phyloP scores from a whole-genome alignment of 2,113 vertebrate genomes.

The Trichomycterus rosablanca region DNA sequence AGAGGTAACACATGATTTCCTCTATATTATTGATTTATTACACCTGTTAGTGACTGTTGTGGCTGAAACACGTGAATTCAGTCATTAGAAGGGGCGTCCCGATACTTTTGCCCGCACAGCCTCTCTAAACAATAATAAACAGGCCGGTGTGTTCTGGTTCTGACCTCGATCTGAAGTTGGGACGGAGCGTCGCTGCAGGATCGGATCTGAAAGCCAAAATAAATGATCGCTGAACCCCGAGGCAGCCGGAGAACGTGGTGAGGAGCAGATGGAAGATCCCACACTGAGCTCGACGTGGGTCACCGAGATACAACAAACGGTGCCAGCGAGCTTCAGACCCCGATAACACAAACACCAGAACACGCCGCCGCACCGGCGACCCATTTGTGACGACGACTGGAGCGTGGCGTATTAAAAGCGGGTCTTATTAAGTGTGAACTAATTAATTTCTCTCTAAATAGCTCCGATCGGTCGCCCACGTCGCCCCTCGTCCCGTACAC shows the following conservation, averaged over 20 bases:
- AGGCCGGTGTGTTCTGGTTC: too few relatives aligned
- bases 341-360: slow-evolving; percentile 13
- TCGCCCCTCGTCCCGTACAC: slow-evolving; percentile 36
- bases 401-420: slow-evolving; percentile 48
- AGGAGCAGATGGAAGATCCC: slow-evolving; percentile 34
- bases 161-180: slow-evolving; percentile 9
- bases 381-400: slow-evolving; percentile 52
- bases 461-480: slow-evolving; percentile 35
- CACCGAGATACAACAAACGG: slow-evolving; percentile 24
- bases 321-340: slow-evolving; percentile 8
- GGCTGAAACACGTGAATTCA: too few relatives aligned
- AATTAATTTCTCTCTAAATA: slow-evolving; percentile 73
- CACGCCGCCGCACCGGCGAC: slow-evolving; percentile 23
- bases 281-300: slow-evolving; percentile 29
- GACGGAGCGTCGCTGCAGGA: slow-evolving; percentile 4
- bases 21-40: too few relatives aligned
- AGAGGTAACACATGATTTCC: too few relatives aligned
- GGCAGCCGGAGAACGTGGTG: neutral
- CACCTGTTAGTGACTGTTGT: too few relatives aligned
- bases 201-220: slow-evolving; percentile 2
- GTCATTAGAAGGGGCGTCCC: too few relatives aligned
- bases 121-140: too few relatives aligned
- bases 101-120: too few relatives aligned
- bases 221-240: slow-evolving; percentile 12
- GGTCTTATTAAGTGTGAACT: slow-evolving; percentile 67